These are phyloP conservation scores for Drosophila acutilabella DNA, from an alignment of 2,888 invertebrate genomes.

Conservation along the genomic window DNA sequence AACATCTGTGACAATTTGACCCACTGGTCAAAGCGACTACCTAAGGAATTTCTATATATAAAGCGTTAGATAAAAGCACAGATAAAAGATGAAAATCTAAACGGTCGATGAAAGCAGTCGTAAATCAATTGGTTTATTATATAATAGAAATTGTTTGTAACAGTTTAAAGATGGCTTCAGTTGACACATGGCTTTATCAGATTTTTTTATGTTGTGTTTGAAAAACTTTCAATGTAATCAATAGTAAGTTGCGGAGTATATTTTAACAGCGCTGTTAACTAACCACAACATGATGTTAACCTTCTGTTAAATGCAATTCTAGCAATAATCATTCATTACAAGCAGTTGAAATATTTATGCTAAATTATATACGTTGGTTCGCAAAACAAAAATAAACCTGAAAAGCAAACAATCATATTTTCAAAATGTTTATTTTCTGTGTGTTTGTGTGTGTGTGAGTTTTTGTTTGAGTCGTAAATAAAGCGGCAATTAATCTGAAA, in stretches of 20 bases:
- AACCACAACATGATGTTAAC: background rate
- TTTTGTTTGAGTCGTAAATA: slow-evolving; percentile 56
- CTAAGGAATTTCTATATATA: slow-evolving; percentile 13
- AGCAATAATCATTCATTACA: slow-evolving; percentile 19
- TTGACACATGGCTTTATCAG: background rate
- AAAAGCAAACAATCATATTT: slow-evolving; percentile 29
- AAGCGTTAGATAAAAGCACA: background rate
- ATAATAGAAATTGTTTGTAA: background rate
- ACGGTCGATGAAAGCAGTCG: slow-evolving; percentile 12
- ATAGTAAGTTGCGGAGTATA: background rate
- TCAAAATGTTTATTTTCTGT: slow-evolving; percentile 44
- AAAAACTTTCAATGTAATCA: background rate
- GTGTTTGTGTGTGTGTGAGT: slow-evolving; percentile 14
- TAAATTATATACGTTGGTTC: slow-evolving; percentile 27
- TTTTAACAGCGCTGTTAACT: slow-evolving; percentile 5
- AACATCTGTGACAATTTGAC: slow-evolving; percentile 49
- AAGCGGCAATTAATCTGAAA: slow-evolving; percentile 72
- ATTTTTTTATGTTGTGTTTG: background rate
- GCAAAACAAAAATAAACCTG: slow-evolving; percentile 3
- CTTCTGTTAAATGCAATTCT: background rate
- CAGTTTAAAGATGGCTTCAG: slow-evolving; percentile 3
- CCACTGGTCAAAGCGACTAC: slow-evolving; percentile 38
- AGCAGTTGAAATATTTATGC: slow-evolving; percentile 43
- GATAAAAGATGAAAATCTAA: slow-evolving; percentile 26
- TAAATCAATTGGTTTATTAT: slow-evolving; percentile 8